Conservation (phyloP, 1,140 invertebrate species). For the Lepidurus packardi region DNA sequence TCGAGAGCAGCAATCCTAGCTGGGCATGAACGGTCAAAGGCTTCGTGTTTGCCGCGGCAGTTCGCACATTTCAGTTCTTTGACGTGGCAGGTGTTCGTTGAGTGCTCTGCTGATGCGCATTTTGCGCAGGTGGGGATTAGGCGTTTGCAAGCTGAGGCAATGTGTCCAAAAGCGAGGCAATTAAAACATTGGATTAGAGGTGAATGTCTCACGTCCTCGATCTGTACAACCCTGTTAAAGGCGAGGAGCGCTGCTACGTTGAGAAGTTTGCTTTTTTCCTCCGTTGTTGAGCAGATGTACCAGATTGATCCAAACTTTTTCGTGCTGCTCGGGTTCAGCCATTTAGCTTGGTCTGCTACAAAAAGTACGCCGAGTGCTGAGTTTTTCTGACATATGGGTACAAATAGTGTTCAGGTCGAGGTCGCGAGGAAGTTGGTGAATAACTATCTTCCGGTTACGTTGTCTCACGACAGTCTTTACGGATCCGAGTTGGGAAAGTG, state of each 20-base stretch:
- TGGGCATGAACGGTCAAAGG: not conserved
- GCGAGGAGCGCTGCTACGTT: not conserved
- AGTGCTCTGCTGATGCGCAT: not conserved
- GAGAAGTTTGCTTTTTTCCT: conserved; percentile 1
- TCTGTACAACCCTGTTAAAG: conserved; percentile 21
- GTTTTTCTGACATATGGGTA: conserved; percentile 19
- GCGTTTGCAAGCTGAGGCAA: conserved; percentile 2
- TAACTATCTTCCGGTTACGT: not conserved
- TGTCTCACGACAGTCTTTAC: not conserved
- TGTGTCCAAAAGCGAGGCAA: conserved; percentile 23
- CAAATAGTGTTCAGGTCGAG: not conserved
- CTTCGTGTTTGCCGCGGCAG: conserved; percentile 7
- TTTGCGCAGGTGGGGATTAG: conserved; percentile 9
- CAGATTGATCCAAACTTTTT: not conserved
- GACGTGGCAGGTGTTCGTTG: not conserved
- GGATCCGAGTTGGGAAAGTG: not conserved
- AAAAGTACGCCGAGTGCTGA: not conserved
- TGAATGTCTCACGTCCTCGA: not conserved
- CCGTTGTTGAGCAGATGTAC: not conserved
- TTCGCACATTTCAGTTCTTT: conserved; percentile 13
- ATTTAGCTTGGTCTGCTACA: not conserved
- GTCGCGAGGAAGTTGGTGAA: conserved; percentile 24
- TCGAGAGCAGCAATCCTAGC: not conserved
- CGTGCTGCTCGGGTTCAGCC: not conserved
- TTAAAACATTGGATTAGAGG: conserved; percentile 22